Percentiles rank a stretch among this genome's conserved stretches.
These are phyloP conservation scores for Fulica atra DNA, from an alignment of 2,113 vertebrate species.

Conservation along the genomic window DNA sequence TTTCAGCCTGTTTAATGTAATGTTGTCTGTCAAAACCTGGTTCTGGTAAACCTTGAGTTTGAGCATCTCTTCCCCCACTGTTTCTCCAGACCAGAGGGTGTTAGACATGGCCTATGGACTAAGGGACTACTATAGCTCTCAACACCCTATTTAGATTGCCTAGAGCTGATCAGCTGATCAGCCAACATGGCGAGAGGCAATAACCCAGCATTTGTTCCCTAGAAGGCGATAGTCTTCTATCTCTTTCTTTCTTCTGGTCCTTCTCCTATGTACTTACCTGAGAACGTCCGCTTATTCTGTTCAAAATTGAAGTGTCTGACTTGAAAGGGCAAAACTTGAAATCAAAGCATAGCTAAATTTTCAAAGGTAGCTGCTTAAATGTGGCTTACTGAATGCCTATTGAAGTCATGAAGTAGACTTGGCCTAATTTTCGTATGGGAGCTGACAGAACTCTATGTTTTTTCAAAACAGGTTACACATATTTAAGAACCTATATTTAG, in stretches of 20 bases:
- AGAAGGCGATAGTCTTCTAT: background rate
- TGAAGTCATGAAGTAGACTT: background rate
- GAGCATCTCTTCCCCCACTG: background rate
- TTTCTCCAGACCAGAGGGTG: background rate
- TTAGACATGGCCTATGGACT: no score
- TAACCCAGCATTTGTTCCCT: background rate
- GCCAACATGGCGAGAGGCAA: background rate
- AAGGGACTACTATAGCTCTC: background rate
- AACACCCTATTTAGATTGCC: background rate
- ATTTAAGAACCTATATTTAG: conserved; percentile 26
- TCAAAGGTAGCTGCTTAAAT: background rate
- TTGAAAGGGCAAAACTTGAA: background rate
- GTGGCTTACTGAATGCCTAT: background rate
- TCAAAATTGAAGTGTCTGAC: background rate
- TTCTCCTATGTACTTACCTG: background rate
- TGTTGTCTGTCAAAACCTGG: background rate
- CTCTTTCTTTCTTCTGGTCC: background rate
- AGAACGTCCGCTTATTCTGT: background rate
- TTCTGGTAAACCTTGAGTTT: background rate
- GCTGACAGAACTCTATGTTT: background rate
- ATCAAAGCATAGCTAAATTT: background rate
- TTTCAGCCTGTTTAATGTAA: background rate
- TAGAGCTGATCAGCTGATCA: background rate
- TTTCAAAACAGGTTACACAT: conserved; percentile 6
- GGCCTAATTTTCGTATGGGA: background rate